phyloP scores from a whole-genome alignment of 2,888 invertebrate genomes.

The Hydraecia micacea region DNA sequence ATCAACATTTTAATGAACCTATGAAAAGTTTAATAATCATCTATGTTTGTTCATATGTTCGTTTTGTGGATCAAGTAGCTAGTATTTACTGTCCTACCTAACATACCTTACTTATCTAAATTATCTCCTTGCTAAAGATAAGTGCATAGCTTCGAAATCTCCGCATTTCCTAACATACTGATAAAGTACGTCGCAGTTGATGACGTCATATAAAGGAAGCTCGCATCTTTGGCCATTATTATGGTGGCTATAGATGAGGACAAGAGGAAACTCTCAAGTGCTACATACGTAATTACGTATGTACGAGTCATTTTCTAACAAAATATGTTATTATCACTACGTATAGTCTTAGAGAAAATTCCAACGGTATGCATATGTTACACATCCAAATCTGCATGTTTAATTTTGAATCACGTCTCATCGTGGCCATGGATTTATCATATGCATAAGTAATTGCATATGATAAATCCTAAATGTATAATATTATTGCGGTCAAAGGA shows the following conservation, averaged over 20 bases:
- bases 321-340: slow-evolving; percentile 25
- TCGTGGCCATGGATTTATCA: neutral
- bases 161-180: slow-evolving; percentile 36
- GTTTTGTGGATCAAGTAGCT: slow-evolving; percentile 14
- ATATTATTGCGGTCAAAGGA: neutral
- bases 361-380: neutral
- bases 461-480: neutral
- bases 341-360: slow-evolving; percentile 29
- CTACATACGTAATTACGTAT: slow-evolving; percentile 29
- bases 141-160: slow-evolving; percentile 46
- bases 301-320: slow-evolving; percentile 32
- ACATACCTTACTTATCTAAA: slow-evolving; percentile 57
- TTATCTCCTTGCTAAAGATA: slow-evolving; percentile 53
- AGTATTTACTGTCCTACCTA: slow-evolving; percentile 8
- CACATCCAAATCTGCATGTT: neutral
- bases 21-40: neutral
- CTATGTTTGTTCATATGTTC: neutral
- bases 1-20: neutral
- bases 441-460: neutral
- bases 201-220: slow-evolving; percentile 38
- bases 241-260: slow-evolving; percentile 22
- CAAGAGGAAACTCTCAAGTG: slow-evolving; percentile 27
- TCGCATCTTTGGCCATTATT: slow-evolving; percentile 26
- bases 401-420: neutral
- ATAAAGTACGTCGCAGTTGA: slow-evolving; percentile 25